Conservation (phyloP, 2,888 invertebrate species). For the Thera obeliscata region DNA sequence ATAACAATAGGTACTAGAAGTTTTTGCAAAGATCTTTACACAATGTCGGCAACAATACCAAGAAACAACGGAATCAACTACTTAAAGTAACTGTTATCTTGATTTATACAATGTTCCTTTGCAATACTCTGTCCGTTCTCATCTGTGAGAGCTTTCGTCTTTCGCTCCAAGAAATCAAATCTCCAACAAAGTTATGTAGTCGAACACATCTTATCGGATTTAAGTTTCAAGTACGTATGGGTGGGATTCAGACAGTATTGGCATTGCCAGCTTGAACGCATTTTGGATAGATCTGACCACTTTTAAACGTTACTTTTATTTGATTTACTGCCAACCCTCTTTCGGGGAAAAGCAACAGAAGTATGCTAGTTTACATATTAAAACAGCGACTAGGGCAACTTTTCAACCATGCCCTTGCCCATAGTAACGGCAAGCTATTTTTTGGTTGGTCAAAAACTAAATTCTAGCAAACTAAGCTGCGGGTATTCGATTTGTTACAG, state of each 20-base stretch:
- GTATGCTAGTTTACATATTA: background rate
- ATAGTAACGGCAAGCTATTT: too few relatives aligned
- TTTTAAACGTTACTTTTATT: background rate
- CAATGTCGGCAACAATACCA: too few relatives aligned
- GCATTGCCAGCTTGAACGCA: slow-evolving; percentile 16
- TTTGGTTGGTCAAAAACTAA: too few relatives aligned
- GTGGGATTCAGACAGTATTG: slow-evolving; percentile 14
- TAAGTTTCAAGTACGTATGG: slow-evolving; percentile 44
- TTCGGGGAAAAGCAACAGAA: background rate
- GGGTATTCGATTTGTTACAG: too few relatives aligned
- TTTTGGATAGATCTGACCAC: background rate
- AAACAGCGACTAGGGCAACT: too few relatives aligned
- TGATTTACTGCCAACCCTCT: too few relatives aligned
- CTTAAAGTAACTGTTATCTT: background rate
- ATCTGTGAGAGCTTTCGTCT: slow-evolving; percentile 13
- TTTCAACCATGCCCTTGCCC: too few relatives aligned
- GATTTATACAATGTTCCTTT: background rate
- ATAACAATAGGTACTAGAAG: too few relatives aligned
- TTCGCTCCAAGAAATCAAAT: slow-evolving; percentile 29
- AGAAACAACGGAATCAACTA: too few relatives aligned
- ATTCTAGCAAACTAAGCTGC: too few relatives aligned
- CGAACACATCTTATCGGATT: slow-evolving; percentile 48
- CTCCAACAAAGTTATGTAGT: slow-evolving; percentile 35
- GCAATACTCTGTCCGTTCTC: slow-evolving; percentile 9
- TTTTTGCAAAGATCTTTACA: too few relatives aligned